Evolutionary conservation across 2,113 vertebrate genomes (phyloP), one percentile per base, ranked within the genome.

Genomic region (Oncorhynchus clarkii): DNA sequence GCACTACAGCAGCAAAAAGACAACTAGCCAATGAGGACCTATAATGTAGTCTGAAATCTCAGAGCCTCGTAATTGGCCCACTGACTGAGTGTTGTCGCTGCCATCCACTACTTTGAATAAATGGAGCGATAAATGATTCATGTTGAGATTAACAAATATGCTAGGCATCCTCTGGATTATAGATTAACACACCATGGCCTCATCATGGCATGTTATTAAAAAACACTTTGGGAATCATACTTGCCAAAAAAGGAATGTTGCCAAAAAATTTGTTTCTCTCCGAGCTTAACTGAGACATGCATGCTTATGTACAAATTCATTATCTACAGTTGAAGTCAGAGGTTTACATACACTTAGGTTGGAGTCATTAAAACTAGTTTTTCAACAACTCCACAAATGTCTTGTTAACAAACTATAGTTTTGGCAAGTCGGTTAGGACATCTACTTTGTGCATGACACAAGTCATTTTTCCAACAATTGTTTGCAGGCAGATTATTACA

Each of bases 151-250:
- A 71, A 76, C 54, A 86, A 84, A 81, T 8, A 0, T 0, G 0
- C 3, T 7, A 34, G 39, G 39, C 39, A 45, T 45, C 39, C 39
- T 60, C 31, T 62, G 16, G 26, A 67, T 29, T 75, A 78, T 77
- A 64, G 60, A 69, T 78, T 73, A 20, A 29, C 77, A 76, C 86
- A 87, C 77, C 39, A 45, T 9, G 86, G 88, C 87, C 85, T 71
- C 0, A 70, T 78, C 80, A 79, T 1, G 82, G 82, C 9, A 8
- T 71, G 81, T 51, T 75, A 85, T 75, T 71, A 78, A n/a, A 51
- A 67, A 27, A 77, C 48, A 8, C 8, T 45, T 45, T 11, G 16
- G 82, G 86, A 90, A 64, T 64, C 9, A 22, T n/a, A n/a, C 8
- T 64, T 64, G 4, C 7, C 60, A 64, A 64, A 64, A 57, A 57